Base-by-base conservation (phyloP, 1,140 invertebrate species). In the Drosophila littoralis region DNA sequence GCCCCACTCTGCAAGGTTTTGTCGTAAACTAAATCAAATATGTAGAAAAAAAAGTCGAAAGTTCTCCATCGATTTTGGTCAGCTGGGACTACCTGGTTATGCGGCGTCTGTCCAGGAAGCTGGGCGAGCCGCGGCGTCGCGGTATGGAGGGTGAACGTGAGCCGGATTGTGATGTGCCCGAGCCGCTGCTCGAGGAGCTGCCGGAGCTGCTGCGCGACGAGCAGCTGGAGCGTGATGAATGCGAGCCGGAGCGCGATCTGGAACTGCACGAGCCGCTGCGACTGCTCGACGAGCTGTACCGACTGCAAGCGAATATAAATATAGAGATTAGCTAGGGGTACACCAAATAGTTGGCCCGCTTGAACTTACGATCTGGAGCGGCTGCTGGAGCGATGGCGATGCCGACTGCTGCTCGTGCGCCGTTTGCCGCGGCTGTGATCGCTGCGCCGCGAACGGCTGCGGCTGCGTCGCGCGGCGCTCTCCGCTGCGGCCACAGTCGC, bases 71-170 rank as follows among this genome's bases (percentile, higher is more conserved):
- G 7, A 32, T 33, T 36, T 40, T 10, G 13, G 1, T 38, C 8
- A 33, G 22, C 10, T 46, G 32, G 6, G 6, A 7, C 93, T 94
- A 98, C 97, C 97, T 98, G 54, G 97, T 98, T 76, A 98, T 98
- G 71, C 97, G 94, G 55, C 97, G 94, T 84, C 97, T 94, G 90
- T 98, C 97, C 38, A 98, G 93, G 93, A 98, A 98, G 91, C 97
- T 97, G 1, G 97, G 97, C 46, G 97, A 98, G 33, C 97, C 97
- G 77, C 96, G 95, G 73, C 97, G 94, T 50, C 97, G 93, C 28
- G 97, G 96, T 93, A 98, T 98, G 28, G 97, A 98, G 8, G 95
- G 96, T 46, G 97, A 97, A 58, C 96, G 94, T 43, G 95, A 96
- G 75, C 95, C 93, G 58, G 91, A 81, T 57, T 91, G 91, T 65